Conservation (phyloP, 2,888 invertebrate species). For the Chymomyza amoena region DNA sequence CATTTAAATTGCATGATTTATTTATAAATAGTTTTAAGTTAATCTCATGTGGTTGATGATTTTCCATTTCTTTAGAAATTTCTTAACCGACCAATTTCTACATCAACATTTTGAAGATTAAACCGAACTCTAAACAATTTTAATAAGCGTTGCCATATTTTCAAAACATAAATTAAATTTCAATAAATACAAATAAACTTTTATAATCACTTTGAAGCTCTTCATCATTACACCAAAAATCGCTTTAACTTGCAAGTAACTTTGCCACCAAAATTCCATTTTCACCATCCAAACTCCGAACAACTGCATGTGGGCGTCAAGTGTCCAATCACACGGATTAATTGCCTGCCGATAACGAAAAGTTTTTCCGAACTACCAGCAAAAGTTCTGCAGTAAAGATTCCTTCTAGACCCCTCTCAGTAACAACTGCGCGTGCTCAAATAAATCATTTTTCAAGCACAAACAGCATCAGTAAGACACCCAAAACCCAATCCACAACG, state of each 20-base stretch:
- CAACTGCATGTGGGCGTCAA: slow-evolving; percentile 53
- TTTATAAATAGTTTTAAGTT: too few relatives aligned
- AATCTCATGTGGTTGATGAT: too few relatives aligned
- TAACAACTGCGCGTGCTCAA: slow-evolving; percentile 75
- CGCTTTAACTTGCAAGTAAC: not conserved
- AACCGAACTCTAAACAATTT: too few relatives aligned
- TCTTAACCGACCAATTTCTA: too few relatives aligned
- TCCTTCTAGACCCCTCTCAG: slow-evolving; percentile 19
- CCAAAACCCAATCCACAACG: slow-evolving; percentile 53
- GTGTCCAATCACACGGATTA: slow-evolving; percentile 64
- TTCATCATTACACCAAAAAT: too few relatives aligned
- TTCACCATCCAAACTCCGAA: not conserved
- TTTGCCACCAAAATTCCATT: slow-evolving; percentile 12
- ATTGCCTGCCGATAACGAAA: slow-evolving; percentile 55
- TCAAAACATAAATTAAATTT: too few relatives aligned
- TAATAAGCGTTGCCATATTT: too few relatives aligned
- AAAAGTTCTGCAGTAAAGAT: slow-evolving; percentile 29
- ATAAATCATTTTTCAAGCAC: slow-evolving; percentile 73
- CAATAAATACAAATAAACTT: too few relatives aligned
- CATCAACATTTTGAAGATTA: too few relatives aligned
- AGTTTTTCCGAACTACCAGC: slow-evolving; percentile 18
- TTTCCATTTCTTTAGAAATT: too few relatives aligned
- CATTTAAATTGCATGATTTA: too few relatives aligned
- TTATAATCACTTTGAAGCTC: too few relatives aligned
- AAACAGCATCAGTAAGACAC: slow-evolving; percentile 36